These are phyloP conservation scores for Allacma fusca DNA, from an alignment of 2,888 invertebrate genomes.

Conservation along the genomic window DNA sequence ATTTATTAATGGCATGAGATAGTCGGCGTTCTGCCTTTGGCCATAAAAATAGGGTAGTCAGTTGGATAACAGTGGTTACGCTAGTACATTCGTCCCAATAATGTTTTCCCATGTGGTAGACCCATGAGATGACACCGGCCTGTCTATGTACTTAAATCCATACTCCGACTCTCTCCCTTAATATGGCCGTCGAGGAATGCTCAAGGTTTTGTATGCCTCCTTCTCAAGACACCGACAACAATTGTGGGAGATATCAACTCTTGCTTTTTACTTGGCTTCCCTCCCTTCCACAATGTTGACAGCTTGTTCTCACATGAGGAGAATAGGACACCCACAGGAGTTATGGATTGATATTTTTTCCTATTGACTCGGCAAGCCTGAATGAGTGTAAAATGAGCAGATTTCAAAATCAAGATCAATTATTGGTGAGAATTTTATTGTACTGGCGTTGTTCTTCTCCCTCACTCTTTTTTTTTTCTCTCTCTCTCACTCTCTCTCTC, in stretches of 20 bases:
- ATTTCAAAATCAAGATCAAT: conserved; percentile 47
- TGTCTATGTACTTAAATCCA: conserved; percentile 5
- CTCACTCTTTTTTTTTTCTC: background rate
- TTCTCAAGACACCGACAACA: conserved; percentile 5
- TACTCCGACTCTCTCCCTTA: conserved; percentile 35
- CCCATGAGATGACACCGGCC: conserved; percentile 14
- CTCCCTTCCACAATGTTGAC: conserved; percentile 46
- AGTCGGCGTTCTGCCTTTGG: conserved; percentile 40
- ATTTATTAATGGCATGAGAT: conserved; percentile 57
- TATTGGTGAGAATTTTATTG: conserved; percentile 51
- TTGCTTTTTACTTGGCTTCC: conserved; percentile 42
- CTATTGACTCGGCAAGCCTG: background rate
- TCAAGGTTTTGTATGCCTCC: conserved; percentile 1
- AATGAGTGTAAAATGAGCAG: background rate
- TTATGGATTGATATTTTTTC: background rate
- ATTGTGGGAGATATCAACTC: conserved; percentile 11
- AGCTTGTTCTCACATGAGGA: conserved; percentile 20
- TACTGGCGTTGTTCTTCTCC: conserved; percentile 9
- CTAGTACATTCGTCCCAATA: conserved; percentile 36
- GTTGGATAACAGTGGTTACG: conserved; percentile 34
- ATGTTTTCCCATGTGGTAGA: conserved; percentile 24
- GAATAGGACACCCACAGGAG: too few species aligned
- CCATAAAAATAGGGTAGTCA: conserved; percentile 44
- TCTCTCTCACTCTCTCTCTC: too few species aligned
- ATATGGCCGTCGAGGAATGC: conserved; percentile 10